Evolutionary conservation across 2,797 vertebrate species (phyloP).

Genomic region (Falco concolor): DNA sequence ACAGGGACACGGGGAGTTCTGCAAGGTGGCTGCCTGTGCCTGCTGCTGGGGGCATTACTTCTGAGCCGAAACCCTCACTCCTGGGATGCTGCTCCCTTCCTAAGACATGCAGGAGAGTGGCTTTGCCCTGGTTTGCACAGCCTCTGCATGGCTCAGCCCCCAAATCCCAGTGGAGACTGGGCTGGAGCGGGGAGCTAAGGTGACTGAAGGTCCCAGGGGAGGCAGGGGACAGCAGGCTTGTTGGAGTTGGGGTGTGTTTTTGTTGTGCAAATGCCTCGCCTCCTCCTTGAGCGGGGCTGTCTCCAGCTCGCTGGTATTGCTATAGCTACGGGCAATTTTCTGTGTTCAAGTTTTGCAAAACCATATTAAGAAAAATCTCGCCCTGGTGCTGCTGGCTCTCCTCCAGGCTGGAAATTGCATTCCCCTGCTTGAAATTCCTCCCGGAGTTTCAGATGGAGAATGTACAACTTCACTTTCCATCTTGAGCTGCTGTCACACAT

Average conservation of each 20-base stretch:
- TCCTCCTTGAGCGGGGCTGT: neutral
- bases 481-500: slow-evolving; percentile 49
- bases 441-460: slow-evolving; percentile 53
- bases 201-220: accelerated
- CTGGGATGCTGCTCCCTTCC: neutral
- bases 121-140: neutral
- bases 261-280: neutral
- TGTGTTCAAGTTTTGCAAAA: neutral
- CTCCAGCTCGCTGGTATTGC: neutral
- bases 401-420: slow-evolving; percentile 64
- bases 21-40: neutral
- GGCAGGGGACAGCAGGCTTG: neutral
- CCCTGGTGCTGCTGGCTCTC: slow-evolving; percentile 49
- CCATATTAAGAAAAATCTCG: slow-evolving; percentile 58
- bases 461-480: slow-evolving; percentile 53
- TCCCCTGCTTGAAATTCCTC: slow-evolving; percentile 61
- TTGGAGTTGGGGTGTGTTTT: neutral
- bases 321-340: slow-evolving; percentile 18
- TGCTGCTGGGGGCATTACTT: accelerated
- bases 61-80: accelerated
- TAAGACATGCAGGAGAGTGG: accelerated
- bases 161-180: accelerated
- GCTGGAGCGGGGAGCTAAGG: neutral
- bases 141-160: neutral
- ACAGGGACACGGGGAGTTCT: accelerated